A percentile compares a stretch with the other conserved stretches of the same genome.
Conservation (phyloP, 2,888 invertebrate genomes). For the Lydus trimaculatus region DNA sequence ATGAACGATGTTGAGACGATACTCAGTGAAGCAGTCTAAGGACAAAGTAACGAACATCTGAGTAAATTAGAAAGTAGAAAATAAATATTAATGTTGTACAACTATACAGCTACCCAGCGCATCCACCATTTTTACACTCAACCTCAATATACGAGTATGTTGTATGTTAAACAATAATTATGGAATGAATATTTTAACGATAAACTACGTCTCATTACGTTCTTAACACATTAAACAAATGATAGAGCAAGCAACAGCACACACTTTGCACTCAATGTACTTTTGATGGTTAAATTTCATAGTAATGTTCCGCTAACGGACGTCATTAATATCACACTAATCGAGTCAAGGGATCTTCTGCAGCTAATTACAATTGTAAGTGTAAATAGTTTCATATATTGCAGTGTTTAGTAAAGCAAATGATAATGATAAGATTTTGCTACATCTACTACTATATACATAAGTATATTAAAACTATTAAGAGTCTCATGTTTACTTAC, state of each 20-base stretch:
- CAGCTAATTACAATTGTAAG: constrained; percentile 38
- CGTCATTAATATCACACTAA: neutral
- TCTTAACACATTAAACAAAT: neutral
- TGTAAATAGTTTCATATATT: constrained; percentile 33
- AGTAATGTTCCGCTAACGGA: neutral
- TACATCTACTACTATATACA: neutral
- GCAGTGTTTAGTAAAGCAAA: constrained; percentile 30
- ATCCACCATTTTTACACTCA: constrained; percentile 1
- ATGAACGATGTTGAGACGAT: neutral
- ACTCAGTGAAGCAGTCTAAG: neutral
- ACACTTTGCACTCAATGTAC: neutral
- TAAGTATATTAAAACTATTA: neutral
- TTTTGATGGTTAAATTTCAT: constrained; percentile 3
- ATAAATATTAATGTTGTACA: neutral
- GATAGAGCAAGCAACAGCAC: neutral
- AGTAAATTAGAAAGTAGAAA: neutral
- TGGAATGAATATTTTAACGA: neutral
- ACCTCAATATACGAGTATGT: too few relatives aligned
- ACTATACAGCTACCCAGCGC: neutral
- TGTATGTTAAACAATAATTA: too few relatives aligned
- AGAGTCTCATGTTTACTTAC: neutral
- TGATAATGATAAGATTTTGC: constrained; percentile 34
- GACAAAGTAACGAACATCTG: neutral
- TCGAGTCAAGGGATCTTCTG: constrained; percentile 16
- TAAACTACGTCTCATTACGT: neutral